Conservation (phyloP, 2,113 vertebrate genomes). For the Clarias gariepinus region DNA sequence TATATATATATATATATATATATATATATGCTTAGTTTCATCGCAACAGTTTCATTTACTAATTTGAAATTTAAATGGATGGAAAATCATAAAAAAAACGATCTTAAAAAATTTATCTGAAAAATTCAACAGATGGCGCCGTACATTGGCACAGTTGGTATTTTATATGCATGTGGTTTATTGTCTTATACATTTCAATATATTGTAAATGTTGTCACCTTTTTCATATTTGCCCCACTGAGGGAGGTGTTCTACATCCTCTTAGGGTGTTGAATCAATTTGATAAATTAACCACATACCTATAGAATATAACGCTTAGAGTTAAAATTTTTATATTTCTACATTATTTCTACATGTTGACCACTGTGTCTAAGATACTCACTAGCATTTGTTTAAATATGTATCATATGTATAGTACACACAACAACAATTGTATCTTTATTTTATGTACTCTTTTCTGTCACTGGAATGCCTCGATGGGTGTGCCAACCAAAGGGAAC, state of each 20-base stretch:
- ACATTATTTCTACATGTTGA: background rate
- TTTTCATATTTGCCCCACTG: background rate
- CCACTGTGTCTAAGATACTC: background rate
- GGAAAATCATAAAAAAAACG: too few species aligned
- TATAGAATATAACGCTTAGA: background rate
- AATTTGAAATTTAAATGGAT: too few species aligned
- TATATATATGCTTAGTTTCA: too few species aligned
- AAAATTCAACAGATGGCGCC: too few species aligned
- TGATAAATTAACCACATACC: background rate
- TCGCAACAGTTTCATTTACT: too few species aligned
- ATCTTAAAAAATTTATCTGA: too few species aligned
- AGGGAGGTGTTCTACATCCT: background rate
- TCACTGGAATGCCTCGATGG: background rate
- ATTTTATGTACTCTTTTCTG: background rate
- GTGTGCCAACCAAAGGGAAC: background rate
- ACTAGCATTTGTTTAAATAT: too few species aligned
- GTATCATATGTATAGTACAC: background rate
- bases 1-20: too few species aligned
- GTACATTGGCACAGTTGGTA: background rate
- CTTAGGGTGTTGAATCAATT: background rate
- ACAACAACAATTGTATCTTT: background rate
- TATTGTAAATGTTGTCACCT: background rate
- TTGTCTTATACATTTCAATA: background rate
- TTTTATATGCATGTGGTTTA: background rate
- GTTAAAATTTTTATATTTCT: too few species aligned